Evolutionary conservation across 2,797 vertebrate species (phyloP), one percentile per base, ranked within the genome.

Genomic region (Anomalospiza imberbis): DNA sequence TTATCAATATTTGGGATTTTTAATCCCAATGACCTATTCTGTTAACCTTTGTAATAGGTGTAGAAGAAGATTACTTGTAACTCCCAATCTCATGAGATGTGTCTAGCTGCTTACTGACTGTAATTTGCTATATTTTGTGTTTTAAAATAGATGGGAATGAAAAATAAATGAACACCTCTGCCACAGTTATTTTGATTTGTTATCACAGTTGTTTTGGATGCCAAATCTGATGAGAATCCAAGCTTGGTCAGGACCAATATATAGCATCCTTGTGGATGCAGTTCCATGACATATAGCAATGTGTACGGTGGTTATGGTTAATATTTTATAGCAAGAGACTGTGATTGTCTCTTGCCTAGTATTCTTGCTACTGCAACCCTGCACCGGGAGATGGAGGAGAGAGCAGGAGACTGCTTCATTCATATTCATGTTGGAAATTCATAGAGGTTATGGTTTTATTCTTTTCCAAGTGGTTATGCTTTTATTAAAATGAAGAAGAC

Each of bases 11-110:
- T 66, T 77, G 14, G 12, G 14, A 26, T 42, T 80, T 94, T 95
- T n/a, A n/a, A n/a, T n/a, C n/a, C n/a, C n/a, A n/a, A n/a, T n/a
- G n/a, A n/a, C n/a, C n/a, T n/a, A n/a, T n/a, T n/a, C 60, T 73
- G 38, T 94, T 96, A 70, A 91, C 92, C 58, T 93, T 96, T 73
- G 15, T 91, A 95, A 84, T 55, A 85, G 13, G 58, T 84, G 54
- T 83, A 89, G 82, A 72, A 93, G 40, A 47, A 95, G 73, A 88
- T 93, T 95, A 87, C 89, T 96, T 75, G 34, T 58, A 76, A 89
- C 79, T 95, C 95, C 20, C 29, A 68, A 68, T 38, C 83, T 96
- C 94, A 85, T 70, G 48, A 17, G 16, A 74, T 40, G 94, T 96
- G 28, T 84, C 82, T 94, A 95, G 84, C 82, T 79, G 44, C 17